phyloP scores from a whole-genome alignment of 2,888 invertebrate genomes.

The Toxonevra muliebris region DNA sequence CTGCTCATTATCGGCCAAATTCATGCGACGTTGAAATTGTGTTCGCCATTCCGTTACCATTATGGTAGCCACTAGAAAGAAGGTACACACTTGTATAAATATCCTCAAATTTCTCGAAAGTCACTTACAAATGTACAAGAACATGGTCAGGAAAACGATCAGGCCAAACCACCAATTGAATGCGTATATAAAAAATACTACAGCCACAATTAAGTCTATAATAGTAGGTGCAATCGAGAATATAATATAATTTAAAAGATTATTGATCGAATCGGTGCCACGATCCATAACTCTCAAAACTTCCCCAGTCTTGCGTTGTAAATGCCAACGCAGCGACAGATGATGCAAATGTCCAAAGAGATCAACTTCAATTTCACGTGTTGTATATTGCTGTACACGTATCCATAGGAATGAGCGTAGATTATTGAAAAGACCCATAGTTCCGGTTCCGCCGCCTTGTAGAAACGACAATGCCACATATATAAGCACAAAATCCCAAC shows the following conservation, averaged over 20 bases:
- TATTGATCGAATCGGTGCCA: slow-evolving; percentile 96
- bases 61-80: slow-evolving; percentile 80
- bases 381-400: slow-evolving; percentile 93
- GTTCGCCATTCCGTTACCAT: slow-evolving; percentile 97
- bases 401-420: slow-evolving; percentile 94
- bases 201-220: slow-evolving; percentile 89
- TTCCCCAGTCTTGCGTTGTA: slow-evolving; percentile 95
- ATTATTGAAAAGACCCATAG: slow-evolving; percentile 93
- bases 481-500: slow-evolving; percentile 90
- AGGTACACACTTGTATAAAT: not conserved
- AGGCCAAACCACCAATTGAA: slow-evolving; percentile 96
- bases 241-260: slow-evolving; percentile 87
- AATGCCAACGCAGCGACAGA: slow-evolving; percentile 93
- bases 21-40: slow-evolving; percentile 93
- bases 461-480: slow-evolving; percentile 91
- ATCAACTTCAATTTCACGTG: slow-evolving; percentile 87
- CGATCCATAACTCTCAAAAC: slow-evolving; percentile 96
- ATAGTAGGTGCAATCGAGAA: slow-evolving; percentile 95
- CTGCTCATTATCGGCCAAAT: slow-evolving; percentile 90
- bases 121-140: slow-evolving; percentile 86
- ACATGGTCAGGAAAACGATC: slow-evolving; percentile 94
- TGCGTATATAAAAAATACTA: slow-evolving; percentile 84
- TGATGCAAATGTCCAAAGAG: slow-evolving; percentile 89
- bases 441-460: slow-evolving; percentile 93
- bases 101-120: slow-evolving; percentile 14